A percentile compares a stretch with the other conserved stretches of the same genome.
Evolutionary conservation across 92 coral and sea anemone genomes (phyloP).

Genomic region (Phymanthus crucifer): DNA sequence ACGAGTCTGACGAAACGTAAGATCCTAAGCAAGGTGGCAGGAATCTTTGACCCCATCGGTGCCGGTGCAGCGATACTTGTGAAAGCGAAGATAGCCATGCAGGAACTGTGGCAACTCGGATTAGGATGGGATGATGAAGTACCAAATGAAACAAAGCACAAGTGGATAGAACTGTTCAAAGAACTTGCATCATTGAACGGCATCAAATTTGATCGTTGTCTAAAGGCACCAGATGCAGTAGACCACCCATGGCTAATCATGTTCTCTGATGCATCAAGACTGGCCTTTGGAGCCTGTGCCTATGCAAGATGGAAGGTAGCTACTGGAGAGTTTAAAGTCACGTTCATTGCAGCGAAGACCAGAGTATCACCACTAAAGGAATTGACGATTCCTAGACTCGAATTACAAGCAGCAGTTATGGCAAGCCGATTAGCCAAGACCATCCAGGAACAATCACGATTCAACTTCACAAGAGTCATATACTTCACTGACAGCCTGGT

Average conservation of each 20-base stretch:
- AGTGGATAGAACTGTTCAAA: constrained; percentile 37
- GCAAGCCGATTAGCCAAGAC: constrained; percentile 34
- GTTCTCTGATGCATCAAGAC: constrained; percentile 25
- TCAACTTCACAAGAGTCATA: constrained; percentile 14
- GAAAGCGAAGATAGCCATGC: constrained; percentile 50
- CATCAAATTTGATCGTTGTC: constrained; percentile 32
- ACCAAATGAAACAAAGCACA: constrained; percentile 26
- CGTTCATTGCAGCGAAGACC: constrained; percentile 9
- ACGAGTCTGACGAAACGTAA: constrained; percentile 34
- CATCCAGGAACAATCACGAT: constrained; percentile 35
- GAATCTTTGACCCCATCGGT: constrained; percentile 58
- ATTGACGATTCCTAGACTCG: constrained; percentile 34
- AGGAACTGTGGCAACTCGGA: constrained; percentile 48
- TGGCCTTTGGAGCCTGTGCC: constrained; percentile 38
- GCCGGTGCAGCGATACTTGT: constrained; percentile 39
- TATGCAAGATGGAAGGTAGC: constrained; percentile 22
- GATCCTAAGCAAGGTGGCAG: constrained; percentile 54
- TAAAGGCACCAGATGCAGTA: constrained; percentile 14
- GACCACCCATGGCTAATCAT: constrained; percentile 29
- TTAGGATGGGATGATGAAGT: constrained; percentile 58
- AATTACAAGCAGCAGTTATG: constrained; percentile 52
- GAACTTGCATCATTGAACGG: constrained; percentile 1
- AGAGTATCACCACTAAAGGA: constrained; percentile 21
- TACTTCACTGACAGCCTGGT: constrained; percentile 51
- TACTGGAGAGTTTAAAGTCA: background rate